Evolutionary conservation across 2,797 vertebrate genomes (phyloP).

Genomic region (Molothrus ater): DNA sequence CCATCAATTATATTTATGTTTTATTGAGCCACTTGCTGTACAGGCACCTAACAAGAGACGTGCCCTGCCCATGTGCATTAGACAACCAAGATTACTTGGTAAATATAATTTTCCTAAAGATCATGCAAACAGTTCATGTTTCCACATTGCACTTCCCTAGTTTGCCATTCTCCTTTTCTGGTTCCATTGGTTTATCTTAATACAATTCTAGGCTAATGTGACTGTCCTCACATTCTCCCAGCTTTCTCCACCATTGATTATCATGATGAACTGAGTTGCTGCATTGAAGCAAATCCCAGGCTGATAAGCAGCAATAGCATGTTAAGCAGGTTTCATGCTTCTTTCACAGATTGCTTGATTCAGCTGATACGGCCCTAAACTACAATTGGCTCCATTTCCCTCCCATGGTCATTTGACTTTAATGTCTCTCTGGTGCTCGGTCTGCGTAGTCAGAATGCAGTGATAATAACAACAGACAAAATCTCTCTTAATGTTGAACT

Average conservation of each 20-base stretch:
- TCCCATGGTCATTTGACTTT: neutral
- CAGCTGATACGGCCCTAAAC: neutral
- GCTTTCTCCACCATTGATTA: neutral
- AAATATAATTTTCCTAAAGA: neutral
- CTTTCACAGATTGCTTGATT: neutral
- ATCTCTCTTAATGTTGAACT: neutral
- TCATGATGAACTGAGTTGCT: neutral
- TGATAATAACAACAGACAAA: neutral
- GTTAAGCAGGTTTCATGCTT: neutral
- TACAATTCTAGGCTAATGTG: neutral
- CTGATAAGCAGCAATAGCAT: neutral
- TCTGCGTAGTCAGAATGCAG: neutral
- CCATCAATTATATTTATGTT: neutral
- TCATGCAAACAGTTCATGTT: neutral
- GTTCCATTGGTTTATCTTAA: neutral
- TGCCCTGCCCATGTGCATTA: neutral
- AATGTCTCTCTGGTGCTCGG: neutral
- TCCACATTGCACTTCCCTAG: neutral
- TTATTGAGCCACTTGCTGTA: neutral
- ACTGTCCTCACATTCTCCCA: neutral
- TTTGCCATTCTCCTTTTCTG: neutral
- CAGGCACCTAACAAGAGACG: neutral
- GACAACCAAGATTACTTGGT: neutral
- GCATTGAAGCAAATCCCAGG: constrained; percentile 9
- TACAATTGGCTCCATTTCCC: neutral